phyloP scores from a whole-genome alignment of 2,113 vertebrate species.

The Naja naja region DNA sequence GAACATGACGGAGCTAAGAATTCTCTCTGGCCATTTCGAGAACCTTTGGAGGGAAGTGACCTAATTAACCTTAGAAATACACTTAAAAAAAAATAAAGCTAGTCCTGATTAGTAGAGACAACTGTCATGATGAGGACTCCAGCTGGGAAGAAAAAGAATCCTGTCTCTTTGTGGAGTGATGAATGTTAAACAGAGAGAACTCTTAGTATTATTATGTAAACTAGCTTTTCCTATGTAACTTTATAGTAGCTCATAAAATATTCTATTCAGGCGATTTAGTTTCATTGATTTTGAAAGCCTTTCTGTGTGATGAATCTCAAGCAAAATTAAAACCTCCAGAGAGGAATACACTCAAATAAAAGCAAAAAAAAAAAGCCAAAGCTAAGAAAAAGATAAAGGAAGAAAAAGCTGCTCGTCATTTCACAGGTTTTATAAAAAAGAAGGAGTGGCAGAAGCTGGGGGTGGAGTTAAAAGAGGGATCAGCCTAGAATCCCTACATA shows the following conservation, averaged over 20 bases:
- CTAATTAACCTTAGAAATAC: neutral
- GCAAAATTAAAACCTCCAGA: neutral
- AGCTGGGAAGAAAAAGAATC: neutral
- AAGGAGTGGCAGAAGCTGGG: neutral
- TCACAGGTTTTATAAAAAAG: neutral
- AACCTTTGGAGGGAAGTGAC: neutral
- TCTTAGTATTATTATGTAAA: neutral
- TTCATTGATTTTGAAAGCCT: neutral
- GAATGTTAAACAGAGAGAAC: neutral
- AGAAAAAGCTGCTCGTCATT: rapidly evolving
- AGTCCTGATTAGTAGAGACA: neutral
- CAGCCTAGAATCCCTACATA: neutral
- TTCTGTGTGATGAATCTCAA: neutral
- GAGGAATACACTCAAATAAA: neutral
- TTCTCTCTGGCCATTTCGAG: neutral
- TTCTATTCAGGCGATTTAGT: neutral
- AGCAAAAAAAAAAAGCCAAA: neutral
- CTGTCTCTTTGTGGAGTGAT: neutral
- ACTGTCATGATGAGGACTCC: neutral
- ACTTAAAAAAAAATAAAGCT: neutral
- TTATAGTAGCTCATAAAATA: neutral
- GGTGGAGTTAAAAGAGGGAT: neutral
- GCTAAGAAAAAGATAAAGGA: neutral
- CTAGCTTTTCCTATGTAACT: neutral
- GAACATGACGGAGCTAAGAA: neutral